phyloP scores from a whole-genome alignment of 2,888 invertebrate genomes.

The Ganaspis brasiliensis region DNA sequence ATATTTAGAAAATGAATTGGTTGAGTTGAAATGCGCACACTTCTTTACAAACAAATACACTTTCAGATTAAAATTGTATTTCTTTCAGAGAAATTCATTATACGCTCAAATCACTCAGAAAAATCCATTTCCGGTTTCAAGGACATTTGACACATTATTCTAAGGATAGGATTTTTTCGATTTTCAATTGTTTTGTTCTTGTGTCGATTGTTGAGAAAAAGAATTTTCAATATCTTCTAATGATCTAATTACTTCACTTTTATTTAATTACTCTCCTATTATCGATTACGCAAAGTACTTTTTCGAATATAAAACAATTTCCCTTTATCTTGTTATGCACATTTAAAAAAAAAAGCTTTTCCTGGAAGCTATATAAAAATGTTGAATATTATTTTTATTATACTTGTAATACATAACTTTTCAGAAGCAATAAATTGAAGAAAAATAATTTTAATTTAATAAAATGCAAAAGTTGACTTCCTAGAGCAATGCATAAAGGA shows the following conservation, averaged over 20 bases:
- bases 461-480: too few relatives aligned
- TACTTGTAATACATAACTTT: background rate
- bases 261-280: too few relatives aligned
- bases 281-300: too few relatives aligned
- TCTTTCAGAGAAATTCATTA: constrained; percentile 13
- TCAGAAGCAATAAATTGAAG: too few relatives aligned
- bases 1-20: constrained; percentile 40
- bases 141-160: background rate
- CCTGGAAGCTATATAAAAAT: background rate
- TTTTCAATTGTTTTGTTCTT: background rate
- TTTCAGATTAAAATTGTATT: constrained; percentile 28
- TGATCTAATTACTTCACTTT: background rate
- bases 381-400: background rate
- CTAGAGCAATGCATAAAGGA: too few relatives aligned
- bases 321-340: background rate
- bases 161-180: background rate
- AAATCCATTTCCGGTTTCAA: background rate
- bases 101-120: constrained; percentile 4
- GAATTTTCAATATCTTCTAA: background rate
- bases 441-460: too few relatives aligned
- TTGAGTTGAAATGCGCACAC: constrained; percentile 31
- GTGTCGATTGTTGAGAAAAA: too few relatives aligned
- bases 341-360: background rate
- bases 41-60: background rate
- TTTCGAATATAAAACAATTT: background rate